These are phyloP conservation scores for Speoplatyrhinus poulsoni DNA, from an alignment of 2,113 vertebrate genomes.

Conservation along the genomic window DNA sequence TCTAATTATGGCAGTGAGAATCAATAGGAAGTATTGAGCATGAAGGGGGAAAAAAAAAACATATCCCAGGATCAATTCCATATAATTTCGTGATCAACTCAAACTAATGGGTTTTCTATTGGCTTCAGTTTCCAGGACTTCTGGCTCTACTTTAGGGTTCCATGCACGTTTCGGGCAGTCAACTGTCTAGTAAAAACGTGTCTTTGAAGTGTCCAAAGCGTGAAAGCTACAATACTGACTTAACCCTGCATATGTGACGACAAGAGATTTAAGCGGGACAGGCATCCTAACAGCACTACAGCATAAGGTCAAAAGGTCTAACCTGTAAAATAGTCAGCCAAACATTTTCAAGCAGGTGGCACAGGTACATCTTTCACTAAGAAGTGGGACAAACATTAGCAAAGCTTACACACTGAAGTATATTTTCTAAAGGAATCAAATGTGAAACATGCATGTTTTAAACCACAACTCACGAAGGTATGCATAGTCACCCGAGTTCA, in stretches of 20 bases:
- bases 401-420: too few species aligned
- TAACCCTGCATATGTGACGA: too few species aligned
- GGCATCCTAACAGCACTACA: too few species aligned
- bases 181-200: conserved; percentile 31
- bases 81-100: conserved; percentile 77
- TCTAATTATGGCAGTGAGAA: conserved; percentile 69
- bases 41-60: conserved; percentile 53
- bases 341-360: too few species aligned
- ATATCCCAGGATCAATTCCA: conserved; percentile 72
- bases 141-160: conserved; percentile 58
- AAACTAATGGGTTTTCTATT: conserved; percentile 76
- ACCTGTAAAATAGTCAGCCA: too few species aligned
- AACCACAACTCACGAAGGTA: neutral
- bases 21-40: conserved; percentile 71
- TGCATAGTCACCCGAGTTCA: neutral
- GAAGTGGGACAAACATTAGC: too few species aligned
- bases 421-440: too few species aligned
- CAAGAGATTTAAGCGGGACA: too few species aligned
- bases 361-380: too few species aligned
- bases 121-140: conserved; percentile 59
- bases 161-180: conserved; percentile 55
- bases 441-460: neutral
- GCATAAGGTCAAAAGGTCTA: too few species aligned
- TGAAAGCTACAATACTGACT: conserved; percentile 11
- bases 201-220: conserved; percentile 47